Base-by-base conservation (phyloP, 2,888 invertebrate species). In the Zootermopsis nevadensis region DNA sequence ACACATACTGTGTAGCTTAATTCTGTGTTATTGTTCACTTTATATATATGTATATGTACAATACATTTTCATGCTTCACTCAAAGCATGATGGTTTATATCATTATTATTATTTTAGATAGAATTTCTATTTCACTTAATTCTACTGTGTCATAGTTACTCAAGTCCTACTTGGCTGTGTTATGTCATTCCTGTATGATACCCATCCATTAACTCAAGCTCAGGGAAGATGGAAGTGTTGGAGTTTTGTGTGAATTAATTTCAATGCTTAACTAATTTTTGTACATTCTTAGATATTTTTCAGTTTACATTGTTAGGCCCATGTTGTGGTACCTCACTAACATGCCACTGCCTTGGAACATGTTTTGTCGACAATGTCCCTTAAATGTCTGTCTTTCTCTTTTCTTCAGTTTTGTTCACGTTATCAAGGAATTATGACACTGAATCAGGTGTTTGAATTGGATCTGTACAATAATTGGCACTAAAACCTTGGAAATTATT, bases 261-360 rank as follows among this genome's bases (percentile, higher is more conserved):
- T 79, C 66, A 24, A 48, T 77, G 83, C 83, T 67, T 83, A 48
- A 83, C 81, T 83, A 83, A 83, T 83, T 79, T 69, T 38, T 42
- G 76, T 53, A 81, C 55, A 38, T 82, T 79, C 80, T 74, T 74
- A 74, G 38, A 74, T 38, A 35, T 74, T 74, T 19, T n/a, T 69
- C 30, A 38, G 31, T 74, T 74, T 38, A 74, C n/a, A 42, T 42
- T 42, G 33, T 74, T 38, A 74, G 38, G 74, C 33, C 38, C 74
- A 27, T n/a, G 24, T 74, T 74, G 74, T 74, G 69, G 69, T 33
- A 8, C 15, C 74, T 74, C 42, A 4, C 2, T 8, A 24, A 38
- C 74, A 38, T 69, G 27, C n/a, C 27, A 30, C 74, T 74, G 74
- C 74, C 38, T 74, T 38, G 74, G 38, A 74, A 74, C n/a, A n/a